Conservation (phyloP, 2,888 invertebrate genomes). For the Aleiodes leptofemur region DNA sequence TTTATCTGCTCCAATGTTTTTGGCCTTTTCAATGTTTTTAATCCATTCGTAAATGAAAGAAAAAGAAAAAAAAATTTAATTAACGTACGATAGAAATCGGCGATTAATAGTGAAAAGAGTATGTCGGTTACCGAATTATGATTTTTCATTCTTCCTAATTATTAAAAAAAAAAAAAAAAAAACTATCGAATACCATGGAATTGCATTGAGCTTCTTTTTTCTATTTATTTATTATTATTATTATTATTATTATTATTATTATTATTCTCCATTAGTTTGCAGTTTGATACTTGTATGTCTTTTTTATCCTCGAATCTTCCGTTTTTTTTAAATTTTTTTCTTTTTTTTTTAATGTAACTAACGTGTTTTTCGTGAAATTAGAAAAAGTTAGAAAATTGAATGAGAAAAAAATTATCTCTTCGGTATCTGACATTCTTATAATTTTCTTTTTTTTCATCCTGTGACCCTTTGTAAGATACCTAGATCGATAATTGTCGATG, state of each 20-base stretch:
- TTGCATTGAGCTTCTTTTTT: background rate
- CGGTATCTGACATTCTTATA: constrained; percentile 64
- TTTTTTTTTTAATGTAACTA: constrained; percentile 38
- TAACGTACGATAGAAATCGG: constrained; percentile 28
- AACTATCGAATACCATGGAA: no score
- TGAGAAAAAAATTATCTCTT: constrained; percentile 50
- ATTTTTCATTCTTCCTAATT: background rate
- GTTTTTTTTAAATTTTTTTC: constrained; percentile 5
- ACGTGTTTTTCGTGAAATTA: constrained; percentile 31
- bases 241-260: background rate
- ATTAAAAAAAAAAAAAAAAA: background rate
- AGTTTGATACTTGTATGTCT: background rate
- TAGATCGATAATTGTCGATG: constrained; percentile 43
- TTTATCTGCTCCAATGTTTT: constrained; percentile 67
- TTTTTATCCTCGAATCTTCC: constrained; percentile 10
- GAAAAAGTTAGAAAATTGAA: background rate
- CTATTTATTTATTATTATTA: background rate
- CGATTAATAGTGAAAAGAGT: constrained; percentile 51
- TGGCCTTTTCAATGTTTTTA: constrained; percentile 72
- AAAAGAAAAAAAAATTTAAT: constrained; percentile 47
- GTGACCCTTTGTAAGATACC: constrained; percentile 55
- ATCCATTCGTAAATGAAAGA: constrained; percentile 66
- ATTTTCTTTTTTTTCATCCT: constrained; percentile 50
- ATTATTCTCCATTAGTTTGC: background rate
- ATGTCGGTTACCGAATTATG: constrained; percentile 61